Base-by-base conservation (phyloP, 2,888 invertebrate genomes). In the Caenorhabditis zanzibari region DNA sequence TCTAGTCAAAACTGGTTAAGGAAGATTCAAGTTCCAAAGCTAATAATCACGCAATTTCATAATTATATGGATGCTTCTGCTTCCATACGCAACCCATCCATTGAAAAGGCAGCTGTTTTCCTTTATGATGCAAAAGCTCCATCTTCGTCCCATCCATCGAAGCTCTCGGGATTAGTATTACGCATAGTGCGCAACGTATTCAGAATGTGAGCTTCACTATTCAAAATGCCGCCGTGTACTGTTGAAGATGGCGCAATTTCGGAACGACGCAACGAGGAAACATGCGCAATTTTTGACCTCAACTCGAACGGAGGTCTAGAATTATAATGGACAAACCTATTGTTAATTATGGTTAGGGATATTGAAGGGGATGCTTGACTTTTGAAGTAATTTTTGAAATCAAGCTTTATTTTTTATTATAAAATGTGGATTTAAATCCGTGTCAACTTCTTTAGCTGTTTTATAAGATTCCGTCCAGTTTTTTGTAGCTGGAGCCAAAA, bases 61-160 rank as follows among this genome's bases (percentile, higher is more conserved):
- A 61, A 72, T 72, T 72, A 72, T 35, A 72, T 59, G 38, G 38
- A 72, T 59, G 66, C 59, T 35, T 63, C 44, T 5, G 16, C 6
- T 22, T 2, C 16, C 2, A 35, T 22, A 63, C 74, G 74, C 64
- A 74, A 74, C 24, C 1, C 41, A 22, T 26, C 2, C 14, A 63
- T n/a, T 44, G 63, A 24, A 38, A 38, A 64, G 56, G 38, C 77
- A 77, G 69, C 68, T 77, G 77, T 32, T 38, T 77, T 71, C 66
- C 69, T 63, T 69, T 77, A 63, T 77, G 77, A 71, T 71, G 69
- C 77, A 77, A 77, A 77, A 77, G 32, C 44, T 58, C 38, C 52
- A 9, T 61, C 35, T 59, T 59, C 24, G 22, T 61, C 4, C 41
- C 26, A 4, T 26, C 14, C 26, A 10, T 12, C 19, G 66, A 19